Conservation (phyloP, 2,888 invertebrate species). For the Neocrepidodera transversa region DNA sequence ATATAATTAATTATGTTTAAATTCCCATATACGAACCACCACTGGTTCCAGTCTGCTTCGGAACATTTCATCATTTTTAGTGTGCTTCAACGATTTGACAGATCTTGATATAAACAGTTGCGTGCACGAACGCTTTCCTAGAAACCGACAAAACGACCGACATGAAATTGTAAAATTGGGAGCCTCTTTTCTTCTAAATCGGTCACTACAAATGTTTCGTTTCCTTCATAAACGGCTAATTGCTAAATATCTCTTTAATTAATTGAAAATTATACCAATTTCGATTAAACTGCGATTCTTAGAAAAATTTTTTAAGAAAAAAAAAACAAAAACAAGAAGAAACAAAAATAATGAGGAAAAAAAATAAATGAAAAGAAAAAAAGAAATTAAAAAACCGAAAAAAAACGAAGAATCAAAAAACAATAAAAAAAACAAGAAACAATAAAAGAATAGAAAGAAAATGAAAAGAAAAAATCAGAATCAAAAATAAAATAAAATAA, state of each 20-base stretch:
- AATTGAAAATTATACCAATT: slow-evolving; percentile 33
- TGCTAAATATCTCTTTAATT: slow-evolving; percentile 30
- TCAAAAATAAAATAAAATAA: too few species aligned
- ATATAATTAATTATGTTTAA: too few species aligned
- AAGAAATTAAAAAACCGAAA: too few species aligned
- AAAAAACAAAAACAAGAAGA: too few species aligned
- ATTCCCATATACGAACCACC: slow-evolving; percentile 2
- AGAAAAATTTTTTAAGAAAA: slow-evolving; percentile 12
- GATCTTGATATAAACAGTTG: slow-evolving; percentile 49
- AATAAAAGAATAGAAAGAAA: too few species aligned
- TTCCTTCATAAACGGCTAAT: slow-evolving; percentile 27
- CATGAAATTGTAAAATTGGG: slow-evolving; percentile 40
- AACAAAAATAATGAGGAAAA: too few species aligned
- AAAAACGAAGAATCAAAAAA: too few species aligned
- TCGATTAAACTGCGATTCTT: slow-evolving; percentile 18
- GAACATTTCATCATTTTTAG: slow-evolving; percentile 36
- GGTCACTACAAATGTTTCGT: slow-evolving; percentile 32
- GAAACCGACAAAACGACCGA: slow-evolving; percentile 48
- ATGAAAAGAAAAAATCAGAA: too few species aligned
- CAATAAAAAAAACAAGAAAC: too few species aligned
- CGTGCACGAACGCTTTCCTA: slow-evolving; percentile 47
- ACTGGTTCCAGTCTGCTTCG: slow-evolving; percentile 16
- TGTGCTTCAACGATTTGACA: slow-evolving; percentile 48
- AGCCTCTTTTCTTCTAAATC: slow-evolving; percentile 37
- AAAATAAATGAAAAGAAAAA: too few species aligned